Conservation (phyloP, 2,888 invertebrate species). For the Carpatolechia fugitivella region DNA sequence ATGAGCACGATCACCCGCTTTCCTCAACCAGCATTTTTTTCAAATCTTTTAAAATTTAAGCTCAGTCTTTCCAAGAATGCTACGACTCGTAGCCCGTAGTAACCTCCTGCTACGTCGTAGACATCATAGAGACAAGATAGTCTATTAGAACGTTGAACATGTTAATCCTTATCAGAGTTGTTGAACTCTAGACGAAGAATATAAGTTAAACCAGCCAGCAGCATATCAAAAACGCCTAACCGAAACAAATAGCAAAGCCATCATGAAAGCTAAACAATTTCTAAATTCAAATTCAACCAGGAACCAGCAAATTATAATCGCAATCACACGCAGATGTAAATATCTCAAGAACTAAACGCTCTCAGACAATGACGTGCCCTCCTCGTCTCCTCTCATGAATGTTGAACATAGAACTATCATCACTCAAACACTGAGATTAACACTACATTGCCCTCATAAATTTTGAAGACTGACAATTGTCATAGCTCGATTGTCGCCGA, state of each 20-base stretch:
- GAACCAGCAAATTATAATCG: not conserved
- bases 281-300: not conserved
- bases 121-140: too few relatives aligned
- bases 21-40: too few relatives aligned
- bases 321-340: not conserved
- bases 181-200: too few relatives aligned
- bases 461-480: constrained; percentile 44
- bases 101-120: too few relatives aligned
- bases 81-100: too few relatives aligned
- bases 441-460: constrained; percentile 39
- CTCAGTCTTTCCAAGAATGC: too few relatives aligned
- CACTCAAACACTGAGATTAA: constrained; percentile 33
- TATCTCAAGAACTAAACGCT: not conserved
- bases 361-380: not conserved
- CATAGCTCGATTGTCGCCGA: constrained; percentile 30
- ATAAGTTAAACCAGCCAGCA: too few relatives aligned
- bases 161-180: too few relatives aligned
- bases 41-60: too few relatives aligned
- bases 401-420: constrained; percentile 19
- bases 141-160: too few relatives aligned
- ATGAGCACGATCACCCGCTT: too few relatives aligned
- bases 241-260: not conserved
- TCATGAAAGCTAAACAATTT: not conserved
- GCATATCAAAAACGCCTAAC: not conserved
- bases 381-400: constrained; percentile 12